A percentile compares a stretch with the other conserved stretches of the same genome.
phyloP scores from a whole-genome alignment of 2,888 invertebrate species.

The Halictus ligatus region DNA sequence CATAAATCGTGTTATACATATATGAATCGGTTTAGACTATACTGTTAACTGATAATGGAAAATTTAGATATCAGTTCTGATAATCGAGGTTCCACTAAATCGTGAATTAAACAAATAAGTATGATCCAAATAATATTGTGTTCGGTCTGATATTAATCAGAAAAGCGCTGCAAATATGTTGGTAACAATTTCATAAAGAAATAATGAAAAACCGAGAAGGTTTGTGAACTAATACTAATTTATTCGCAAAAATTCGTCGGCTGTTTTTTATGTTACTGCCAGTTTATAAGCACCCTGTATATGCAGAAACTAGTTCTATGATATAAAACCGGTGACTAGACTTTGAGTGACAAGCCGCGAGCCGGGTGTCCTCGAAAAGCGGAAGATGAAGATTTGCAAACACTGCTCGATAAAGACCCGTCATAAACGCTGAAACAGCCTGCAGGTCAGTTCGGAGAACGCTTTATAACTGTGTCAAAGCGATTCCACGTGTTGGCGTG shows the following conservation, averaged over 20 bases:
- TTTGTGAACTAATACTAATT: neutral
- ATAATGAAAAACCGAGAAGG: neutral
- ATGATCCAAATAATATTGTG: too few species aligned
- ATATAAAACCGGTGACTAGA: neutral
- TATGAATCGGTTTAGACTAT: too few species aligned
- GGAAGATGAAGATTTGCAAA: slow-evolving; percentile 12
- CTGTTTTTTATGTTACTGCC: neutral
- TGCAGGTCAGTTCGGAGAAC: neutral
- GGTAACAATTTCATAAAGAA: neutral
- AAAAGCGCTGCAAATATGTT: too few species aligned
- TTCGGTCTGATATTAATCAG: too few species aligned
- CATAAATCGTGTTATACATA: too few species aligned
- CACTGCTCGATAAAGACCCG: slow-evolving; percentile 12
- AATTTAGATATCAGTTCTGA: too few species aligned
- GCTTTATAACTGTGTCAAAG: slow-evolving; percentile 4
- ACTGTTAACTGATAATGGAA: too few species aligned
- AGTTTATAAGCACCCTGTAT: neutral
- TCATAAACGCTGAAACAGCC: slow-evolving; percentile 11
- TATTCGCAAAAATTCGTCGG: neutral
- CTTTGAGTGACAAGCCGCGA: neutral
- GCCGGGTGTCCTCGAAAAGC: neutral
- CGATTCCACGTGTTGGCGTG: neutral
- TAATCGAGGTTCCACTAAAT: too few species aligned
- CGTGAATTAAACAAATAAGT: too few species aligned
- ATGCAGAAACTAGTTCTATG: neutral